phyloP scores from a whole-genome alignment of 1,140 invertebrate species.

The Leptestheria dahalacensis region DNA sequence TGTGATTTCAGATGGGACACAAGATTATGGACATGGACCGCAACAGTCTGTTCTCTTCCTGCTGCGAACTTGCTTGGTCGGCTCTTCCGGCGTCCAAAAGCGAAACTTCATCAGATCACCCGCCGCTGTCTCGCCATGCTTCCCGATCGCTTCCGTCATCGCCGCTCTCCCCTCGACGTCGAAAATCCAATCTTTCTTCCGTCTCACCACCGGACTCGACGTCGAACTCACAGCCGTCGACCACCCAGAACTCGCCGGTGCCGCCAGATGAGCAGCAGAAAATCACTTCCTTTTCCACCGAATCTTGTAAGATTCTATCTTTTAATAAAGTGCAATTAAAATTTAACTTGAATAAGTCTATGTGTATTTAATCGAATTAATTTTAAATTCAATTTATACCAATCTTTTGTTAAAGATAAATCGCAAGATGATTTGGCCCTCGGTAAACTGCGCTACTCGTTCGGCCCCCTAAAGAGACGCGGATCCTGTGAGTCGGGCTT shows the following conservation, averaged over 20 bases:
- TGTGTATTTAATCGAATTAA: too few relatives aligned
- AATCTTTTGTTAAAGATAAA: not conserved
- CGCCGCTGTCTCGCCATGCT: not conserved
- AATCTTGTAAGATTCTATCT: too few relatives aligned
- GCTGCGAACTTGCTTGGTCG: slow-evolving; percentile 45
- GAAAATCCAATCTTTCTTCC: too few relatives aligned
- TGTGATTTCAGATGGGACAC: not conserved
- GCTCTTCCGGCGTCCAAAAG: not conserved
- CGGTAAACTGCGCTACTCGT: slow-evolving; percentile 1
- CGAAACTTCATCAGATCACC: not conserved
- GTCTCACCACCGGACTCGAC: not conserved
- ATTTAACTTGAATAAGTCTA: too few relatives aligned
- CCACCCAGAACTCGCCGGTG: not conserved
- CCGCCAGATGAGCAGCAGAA: not conserved
- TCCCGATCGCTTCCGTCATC: slow-evolving; percentile 20
- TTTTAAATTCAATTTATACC: too few relatives aligned
- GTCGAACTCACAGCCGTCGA: not conserved
- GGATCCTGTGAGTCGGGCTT: slow-evolving; percentile 75
- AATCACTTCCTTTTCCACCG: too few relatives aligned
- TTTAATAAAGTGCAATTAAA: too few relatives aligned
- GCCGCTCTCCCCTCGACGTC: slow-evolving; percentile 17
- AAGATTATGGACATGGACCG: slow-evolving; percentile 15
- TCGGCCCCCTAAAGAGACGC: slow-evolving; percentile 39
- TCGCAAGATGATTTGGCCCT: slow-evolving; percentile 17
- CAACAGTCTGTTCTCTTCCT: slow-evolving; percentile 49